phyloP scores from a whole-genome alignment of 2,797 vertebrate genomes.

The Sebastes vulpes region DNA sequence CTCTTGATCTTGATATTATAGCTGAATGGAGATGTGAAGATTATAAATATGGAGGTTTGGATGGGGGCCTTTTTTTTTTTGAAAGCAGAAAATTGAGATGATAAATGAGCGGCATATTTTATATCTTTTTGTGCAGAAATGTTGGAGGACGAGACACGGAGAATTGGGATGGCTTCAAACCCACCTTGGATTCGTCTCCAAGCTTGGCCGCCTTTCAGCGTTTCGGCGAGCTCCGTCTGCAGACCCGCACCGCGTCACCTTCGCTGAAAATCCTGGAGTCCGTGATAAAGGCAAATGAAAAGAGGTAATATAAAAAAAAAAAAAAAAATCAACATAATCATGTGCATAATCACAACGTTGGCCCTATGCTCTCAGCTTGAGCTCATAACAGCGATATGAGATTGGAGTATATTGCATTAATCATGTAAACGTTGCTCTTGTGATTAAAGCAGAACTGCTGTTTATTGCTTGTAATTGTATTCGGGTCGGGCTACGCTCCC shows the following conservation, averaged over 20 bases:
- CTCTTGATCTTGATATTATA: background rate
- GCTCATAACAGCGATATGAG: conserved; percentile 78
- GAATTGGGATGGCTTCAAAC: conserved; percentile 40
- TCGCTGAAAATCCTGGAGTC: conserved; percentile 36
- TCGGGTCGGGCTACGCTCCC: conserved; percentile 73
- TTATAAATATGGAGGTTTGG: background rate
- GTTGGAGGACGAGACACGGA: conserved; percentile 3
- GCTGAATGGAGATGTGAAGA: background rate
- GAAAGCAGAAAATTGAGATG: conserved; percentile 2
- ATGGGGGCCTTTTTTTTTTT: background rate
- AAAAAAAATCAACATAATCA: conserved; percentile 76
- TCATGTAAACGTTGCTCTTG: conserved; percentile 82
- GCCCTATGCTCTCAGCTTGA: conserved; percentile 65
- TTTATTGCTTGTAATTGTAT: conserved; percentile 86
- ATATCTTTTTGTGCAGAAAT: background rate
- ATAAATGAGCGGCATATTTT: conserved; percentile 5
- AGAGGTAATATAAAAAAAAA: conserved; percentile 68
- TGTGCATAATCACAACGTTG: conserved; percentile 75
- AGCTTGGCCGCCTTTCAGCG: conserved; percentile 16
- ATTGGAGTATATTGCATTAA: conserved; percentile 81
- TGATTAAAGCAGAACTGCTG: conserved; percentile 83
- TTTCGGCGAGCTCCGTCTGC: conserved; percentile 12
- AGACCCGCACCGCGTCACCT: conserved; percentile 31
- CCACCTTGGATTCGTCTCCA: conserved; percentile 14
- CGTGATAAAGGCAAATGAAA: conserved; percentile 72